Evolutionary conservation across 2,888 invertebrate genomes (phyloP).

Genomic region (Dione vanillae): DNA sequence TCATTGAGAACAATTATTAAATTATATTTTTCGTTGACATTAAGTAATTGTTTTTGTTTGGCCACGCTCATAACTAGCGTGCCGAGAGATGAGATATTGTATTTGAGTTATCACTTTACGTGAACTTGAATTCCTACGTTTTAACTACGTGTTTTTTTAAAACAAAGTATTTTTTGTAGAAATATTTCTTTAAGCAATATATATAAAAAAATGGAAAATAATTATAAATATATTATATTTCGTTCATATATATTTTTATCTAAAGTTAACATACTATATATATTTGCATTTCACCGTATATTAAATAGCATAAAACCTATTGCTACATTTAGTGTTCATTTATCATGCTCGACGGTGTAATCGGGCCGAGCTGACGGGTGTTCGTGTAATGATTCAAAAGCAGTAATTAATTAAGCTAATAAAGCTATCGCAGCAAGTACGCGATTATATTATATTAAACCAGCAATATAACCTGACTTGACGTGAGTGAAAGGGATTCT

Average conservation of each 20-base stretch:
- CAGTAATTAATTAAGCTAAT: constrained; percentile 69
- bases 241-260: not conserved
- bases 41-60: constrained; percentile 81
- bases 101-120: constrained; percentile 68
- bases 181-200: constrained; percentile 7
- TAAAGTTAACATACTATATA: not conserved
- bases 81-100: constrained; percentile 67
- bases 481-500: constrained; percentile 19
- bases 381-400: constrained; percentile 71
- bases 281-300: not conserved
- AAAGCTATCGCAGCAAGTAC: constrained; percentile 38
- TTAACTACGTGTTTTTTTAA: constrained; percentile 55
- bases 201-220: not conserved
- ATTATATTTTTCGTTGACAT: constrained; percentile 83
- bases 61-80: constrained; percentile 67
- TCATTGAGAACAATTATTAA: constrained; percentile 82
- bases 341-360: constrained; percentile 69
- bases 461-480: constrained; percentile 7
- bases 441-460: constrained; percentile 26
- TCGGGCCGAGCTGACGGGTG: constrained; percentile 47
- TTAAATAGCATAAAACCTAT: constrained; percentile 26
- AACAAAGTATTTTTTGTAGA: constrained; percentile 45
- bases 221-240: not conserved
- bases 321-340: constrained; percentile 53
- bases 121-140: constrained; percentile 65